Evolutionary conservation across 2,888 invertebrate species (phyloP).

Genomic region (Diabrotica balteata): DNA sequence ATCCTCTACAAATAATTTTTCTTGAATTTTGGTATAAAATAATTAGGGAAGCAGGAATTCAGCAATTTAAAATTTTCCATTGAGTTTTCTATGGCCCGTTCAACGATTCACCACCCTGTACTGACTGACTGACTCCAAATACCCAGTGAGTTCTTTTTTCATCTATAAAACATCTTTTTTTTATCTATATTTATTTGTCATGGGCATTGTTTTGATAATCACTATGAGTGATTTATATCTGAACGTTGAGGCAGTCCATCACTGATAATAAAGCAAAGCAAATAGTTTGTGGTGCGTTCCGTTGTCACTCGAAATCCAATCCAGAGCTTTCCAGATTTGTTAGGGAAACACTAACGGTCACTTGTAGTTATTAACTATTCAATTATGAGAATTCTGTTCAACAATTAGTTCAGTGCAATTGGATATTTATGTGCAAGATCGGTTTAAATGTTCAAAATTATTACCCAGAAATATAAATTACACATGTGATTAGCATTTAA

Average conservation of each 20-base stretch:
- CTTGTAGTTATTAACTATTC: constrained; percentile 13
- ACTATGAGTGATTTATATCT: neutral
- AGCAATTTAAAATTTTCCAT: no score
- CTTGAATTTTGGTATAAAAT: no score
- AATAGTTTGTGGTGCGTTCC: constrained; percentile 46
- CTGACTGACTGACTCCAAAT: no score
- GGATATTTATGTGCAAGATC: no score
- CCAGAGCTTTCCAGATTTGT: constrained; percentile 22
- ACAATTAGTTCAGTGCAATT: no score
- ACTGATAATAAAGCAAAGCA: constrained; percentile 40
- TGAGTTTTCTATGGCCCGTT: no score
- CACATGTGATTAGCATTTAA: no score
- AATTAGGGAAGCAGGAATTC: no score
- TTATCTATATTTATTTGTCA: neutral
- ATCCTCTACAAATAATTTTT: no score
- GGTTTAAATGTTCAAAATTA: no score
- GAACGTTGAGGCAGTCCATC: neutral
- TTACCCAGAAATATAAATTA: no score
- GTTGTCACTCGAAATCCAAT: constrained; percentile 39
- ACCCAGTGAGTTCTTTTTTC: neutral
- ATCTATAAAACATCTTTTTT: neutral
- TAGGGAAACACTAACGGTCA: constrained; percentile 17
- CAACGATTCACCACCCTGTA: no score
- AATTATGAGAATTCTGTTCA: neutral
- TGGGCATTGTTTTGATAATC: neutral